Evolutionary conservation across 37 sponge, comb jelly and placozoan species (phyloP).

Genomic region (Crambe crambe): DNA sequence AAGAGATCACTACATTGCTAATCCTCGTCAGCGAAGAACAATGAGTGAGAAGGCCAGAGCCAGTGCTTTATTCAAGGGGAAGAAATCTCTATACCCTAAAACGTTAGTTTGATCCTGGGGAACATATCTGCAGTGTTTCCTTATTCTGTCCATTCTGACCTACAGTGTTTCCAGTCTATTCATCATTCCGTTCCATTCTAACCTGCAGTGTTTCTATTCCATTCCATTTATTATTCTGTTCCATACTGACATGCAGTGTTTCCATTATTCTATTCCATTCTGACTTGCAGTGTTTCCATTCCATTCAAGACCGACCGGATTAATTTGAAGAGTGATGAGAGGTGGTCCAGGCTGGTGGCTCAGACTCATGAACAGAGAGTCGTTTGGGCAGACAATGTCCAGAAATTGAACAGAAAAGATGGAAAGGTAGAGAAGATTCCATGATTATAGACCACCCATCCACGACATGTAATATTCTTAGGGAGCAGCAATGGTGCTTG

Average conservation of each 20-base stretch:
- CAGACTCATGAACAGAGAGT: slow-evolving; percentile 68
- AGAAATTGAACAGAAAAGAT: slow-evolving; percentile 77
- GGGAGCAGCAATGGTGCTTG: slow-evolving; percentile 61
- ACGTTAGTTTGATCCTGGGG: slow-evolving; percentile 43
- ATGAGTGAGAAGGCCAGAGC: slow-evolving; percentile 78
- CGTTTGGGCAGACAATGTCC: slow-evolving; percentile 83
- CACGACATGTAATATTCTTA: background rate
- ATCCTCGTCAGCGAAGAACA: slow-evolving; percentile 53
- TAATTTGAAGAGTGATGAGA: slow-evolving; percentile 47
- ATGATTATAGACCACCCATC: background rate
- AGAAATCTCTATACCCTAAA: slow-evolving; percentile 68
- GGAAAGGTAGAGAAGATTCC: slow-evolving; percentile 49
- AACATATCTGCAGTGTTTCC: background rate
- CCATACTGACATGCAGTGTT: slow-evolving; percentile 33
- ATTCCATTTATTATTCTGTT: slow-evolving; percentile 35
- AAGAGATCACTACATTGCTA: slow-evolving; percentile 48
- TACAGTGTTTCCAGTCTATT: slow-evolving; percentile 74
- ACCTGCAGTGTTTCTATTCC: slow-evolving; percentile 59
- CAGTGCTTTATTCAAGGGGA: slow-evolving; percentile 69
- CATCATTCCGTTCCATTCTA: background rate
- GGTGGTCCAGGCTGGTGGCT: slow-evolving; percentile 65
- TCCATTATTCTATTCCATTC: background rate
- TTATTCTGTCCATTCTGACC: background rate
- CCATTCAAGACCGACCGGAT: slow-evolving; percentile 80
- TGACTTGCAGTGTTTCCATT: slow-evolving; percentile 41